Base-by-base conservation (phyloP, 2,113 vertebrate genomes). In the Lepidothrix coronata region DNA sequence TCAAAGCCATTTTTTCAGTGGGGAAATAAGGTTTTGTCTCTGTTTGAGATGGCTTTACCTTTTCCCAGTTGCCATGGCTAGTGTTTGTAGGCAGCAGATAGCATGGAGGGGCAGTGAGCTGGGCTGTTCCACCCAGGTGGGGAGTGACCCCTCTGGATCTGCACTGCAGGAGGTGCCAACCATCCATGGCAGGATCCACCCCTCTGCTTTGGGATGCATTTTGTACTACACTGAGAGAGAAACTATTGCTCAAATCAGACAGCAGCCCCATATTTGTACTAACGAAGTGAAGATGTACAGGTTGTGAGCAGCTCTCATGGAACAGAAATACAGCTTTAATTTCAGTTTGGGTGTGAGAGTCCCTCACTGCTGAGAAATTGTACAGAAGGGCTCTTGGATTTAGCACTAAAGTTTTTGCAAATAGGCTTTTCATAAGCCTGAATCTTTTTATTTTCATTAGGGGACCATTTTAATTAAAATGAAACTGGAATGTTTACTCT, bases 401-500 rank as follows among this genome's bases (percentile, higher is more conserved):
- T 54, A 85, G 61, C 90, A 49, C 35, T 84, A 9, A 79, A 86
- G 83, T 91, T 96, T 94, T 95, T 95, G 80, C 88, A 94, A 92
- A 92, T 74, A 93, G 86, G 79, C 85, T 90, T 95, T 92, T 94
- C 93, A 84, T 93, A 96, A 96, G 65, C 4, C 3, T 87, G 86
- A 75, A 85, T 91, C 54, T 91, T 90, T 86, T 94, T 93, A 84
- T 95, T 93, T 97, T 95, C 88, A 78, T 88, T 93, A 96, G 49
- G 88, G 49, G 90, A 86, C 76, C 61, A 16, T 94, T 97, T 95
- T 96, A 96, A 93, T 97, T 97, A 95, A 96, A 95, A 79, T 44
- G 88, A 95, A 94, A 93, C 94, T 94, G 83, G 92, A 94, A 91
- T 95, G 88, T 96, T 97, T 95, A 89, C 93, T 95, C 63, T 88